Conservation (phyloP, 2,797 vertebrate species). For the Peromyscus aztecus region DNA sequence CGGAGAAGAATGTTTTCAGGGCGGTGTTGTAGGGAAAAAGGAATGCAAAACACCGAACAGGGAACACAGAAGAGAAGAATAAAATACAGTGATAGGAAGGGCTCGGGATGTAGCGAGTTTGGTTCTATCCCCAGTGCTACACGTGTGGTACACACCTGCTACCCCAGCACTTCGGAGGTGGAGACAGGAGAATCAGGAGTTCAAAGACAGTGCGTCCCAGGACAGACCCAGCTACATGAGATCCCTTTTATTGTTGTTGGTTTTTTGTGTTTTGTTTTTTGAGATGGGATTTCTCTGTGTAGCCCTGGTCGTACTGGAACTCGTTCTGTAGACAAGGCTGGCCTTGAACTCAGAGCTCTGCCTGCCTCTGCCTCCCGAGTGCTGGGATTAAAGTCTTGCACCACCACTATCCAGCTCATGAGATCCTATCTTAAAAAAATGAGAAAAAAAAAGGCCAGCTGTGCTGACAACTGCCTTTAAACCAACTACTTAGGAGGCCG, state of each 20-base stretch:
- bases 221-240: neutral
- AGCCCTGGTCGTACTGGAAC: neutral
- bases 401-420: neutral
- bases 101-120: neutral
- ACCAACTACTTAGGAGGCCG: neutral
- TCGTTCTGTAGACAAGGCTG: neutral
- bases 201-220: neutral
- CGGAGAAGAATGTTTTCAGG: neutral
- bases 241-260: neutral
- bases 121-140: neutral
- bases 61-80: neutral
- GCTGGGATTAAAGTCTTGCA: neutral
- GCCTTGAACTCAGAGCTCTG: neutral
- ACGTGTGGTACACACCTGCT: no score
- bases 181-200: neutral
- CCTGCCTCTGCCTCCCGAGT: neutral
- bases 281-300: neutral
- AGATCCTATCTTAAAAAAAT: neutral
- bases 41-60: neutral
- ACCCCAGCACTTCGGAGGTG: neutral
- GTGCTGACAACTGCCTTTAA: neutral
- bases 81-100: neutral
- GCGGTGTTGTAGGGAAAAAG: neutral
- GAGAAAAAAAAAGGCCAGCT: neutral
- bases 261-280: neutral